These are phyloP conservation scores for Philotrypesis tridentata DNA, from an alignment of 1,140 invertebrate species.

Conservation along the genomic window DNA sequence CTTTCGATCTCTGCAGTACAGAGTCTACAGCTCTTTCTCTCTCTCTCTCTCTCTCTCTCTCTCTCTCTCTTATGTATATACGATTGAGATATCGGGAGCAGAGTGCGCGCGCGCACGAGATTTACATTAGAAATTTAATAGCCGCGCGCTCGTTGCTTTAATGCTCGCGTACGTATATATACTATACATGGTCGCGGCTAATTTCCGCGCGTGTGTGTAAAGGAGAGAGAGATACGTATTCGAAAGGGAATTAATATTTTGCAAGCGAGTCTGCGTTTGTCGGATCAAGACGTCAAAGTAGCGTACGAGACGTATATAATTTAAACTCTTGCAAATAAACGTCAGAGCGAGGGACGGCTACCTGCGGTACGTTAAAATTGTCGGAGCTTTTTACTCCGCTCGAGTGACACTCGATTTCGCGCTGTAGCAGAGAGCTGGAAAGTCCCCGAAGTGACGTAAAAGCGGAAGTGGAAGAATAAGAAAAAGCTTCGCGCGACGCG, in stretches of 20 bases:
- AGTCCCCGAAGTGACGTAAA: background rate
- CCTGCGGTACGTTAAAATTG: too few species aligned
- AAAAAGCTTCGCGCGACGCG: slow-evolving; percentile 17
- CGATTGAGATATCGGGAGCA: background rate
- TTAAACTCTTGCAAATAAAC: background rate
- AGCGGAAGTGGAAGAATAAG: slow-evolving; percentile 36
- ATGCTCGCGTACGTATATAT: too few species aligned
- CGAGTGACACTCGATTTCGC: background rate
- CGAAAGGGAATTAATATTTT: background rate
- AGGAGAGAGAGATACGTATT: too few species aligned
- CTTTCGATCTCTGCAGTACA: background rate
- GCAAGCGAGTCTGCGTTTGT: too few species aligned
- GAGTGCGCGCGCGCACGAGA: too few species aligned
- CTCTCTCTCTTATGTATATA: background rate
- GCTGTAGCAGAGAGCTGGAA: background rate
- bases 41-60: background rate
- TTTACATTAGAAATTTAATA: slow-evolving; percentile 15
- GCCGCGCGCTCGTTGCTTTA: background rate
- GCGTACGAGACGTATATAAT: background rate
- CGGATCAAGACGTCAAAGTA: background rate
- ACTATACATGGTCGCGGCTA: slow-evolving; percentile 4
- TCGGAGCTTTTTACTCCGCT: background rate
- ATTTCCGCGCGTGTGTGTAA: too few species aligned
- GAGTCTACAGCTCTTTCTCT: too few species aligned
- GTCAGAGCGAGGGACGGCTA: slow-evolving; percentile 29